A percentile compares a stretch with the other conserved stretches of the same genome.
Evolutionary conservation across 2,888 invertebrate genomes (phyloP).

Genomic region (Steromphala cineraria): DNA sequence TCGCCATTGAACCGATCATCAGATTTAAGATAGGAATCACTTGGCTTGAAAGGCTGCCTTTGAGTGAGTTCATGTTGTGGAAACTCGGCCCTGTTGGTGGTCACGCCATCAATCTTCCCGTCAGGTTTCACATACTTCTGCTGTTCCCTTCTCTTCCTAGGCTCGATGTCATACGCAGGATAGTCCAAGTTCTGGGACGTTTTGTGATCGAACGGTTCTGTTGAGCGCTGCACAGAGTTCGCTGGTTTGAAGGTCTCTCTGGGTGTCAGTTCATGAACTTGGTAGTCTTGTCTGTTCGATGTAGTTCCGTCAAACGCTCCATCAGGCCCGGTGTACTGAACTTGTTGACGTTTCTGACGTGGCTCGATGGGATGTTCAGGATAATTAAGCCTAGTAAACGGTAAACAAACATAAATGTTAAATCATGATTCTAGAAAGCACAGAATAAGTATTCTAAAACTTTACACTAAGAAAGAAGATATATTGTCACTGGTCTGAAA

Average conservation of each 20-base stretch:
- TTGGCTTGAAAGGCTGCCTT: background rate
- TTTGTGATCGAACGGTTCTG: conserved; percentile 62
- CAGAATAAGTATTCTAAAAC: too few relatives aligned
- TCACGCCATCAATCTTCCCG: background rate
- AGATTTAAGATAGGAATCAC: background rate
- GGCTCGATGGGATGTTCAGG: conserved; percentile 13
- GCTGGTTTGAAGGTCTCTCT: conserved; percentile 42
- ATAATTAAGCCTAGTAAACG: background rate
- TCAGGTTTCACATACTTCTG: background rate
- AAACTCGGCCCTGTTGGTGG: background rate
- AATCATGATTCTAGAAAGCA: too few relatives aligned
- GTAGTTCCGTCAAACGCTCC: conserved; percentile 60
- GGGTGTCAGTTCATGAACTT: conserved; percentile 39
- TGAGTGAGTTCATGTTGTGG: background rate
- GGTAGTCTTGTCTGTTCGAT: conserved; percentile 58
- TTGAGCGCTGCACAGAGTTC: background rate
- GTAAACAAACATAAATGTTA: too few relatives aligned
- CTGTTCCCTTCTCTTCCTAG: background rate
- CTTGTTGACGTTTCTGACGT: background rate
- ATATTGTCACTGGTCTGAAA: too few relatives aligned
- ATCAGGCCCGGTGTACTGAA: conserved; percentile 25
- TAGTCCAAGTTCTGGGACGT: conserved; percentile 43
- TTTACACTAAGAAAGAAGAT: too few relatives aligned
- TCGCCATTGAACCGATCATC: conserved; percentile 40
- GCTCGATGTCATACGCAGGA: background rate